phyloP scores from a whole-genome alignment of 2,113 vertebrate genomes.

The Desmodus rotundus region DNA sequence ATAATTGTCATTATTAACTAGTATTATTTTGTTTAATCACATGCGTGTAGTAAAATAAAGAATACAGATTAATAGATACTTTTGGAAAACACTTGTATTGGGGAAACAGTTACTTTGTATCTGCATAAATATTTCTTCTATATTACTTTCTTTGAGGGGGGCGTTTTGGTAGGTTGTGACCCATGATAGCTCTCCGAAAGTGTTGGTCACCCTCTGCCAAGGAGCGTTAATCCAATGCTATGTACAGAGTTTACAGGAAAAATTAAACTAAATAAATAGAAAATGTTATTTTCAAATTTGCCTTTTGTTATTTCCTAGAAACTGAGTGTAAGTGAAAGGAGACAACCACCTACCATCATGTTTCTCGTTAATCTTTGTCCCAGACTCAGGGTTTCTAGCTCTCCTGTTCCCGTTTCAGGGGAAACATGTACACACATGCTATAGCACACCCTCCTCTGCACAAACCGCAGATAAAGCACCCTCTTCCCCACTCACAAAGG shows the following conservation, averaged over 20 bases:
- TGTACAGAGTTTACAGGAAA: not conserved
- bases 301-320: not conserved
- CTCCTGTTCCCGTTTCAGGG: not conserved
- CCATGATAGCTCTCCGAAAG: not conserved
- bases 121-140: too few species aligned
- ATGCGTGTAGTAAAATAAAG: too few species aligned
- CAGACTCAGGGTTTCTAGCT: not conserved
- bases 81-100: too few species aligned
- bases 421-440: not conserved
- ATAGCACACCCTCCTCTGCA: not conserved
- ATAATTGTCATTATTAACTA: too few species aligned
- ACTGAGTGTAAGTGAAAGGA: not conserved
- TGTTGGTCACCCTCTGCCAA: not conserved
- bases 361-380: not conserved
- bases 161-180: not conserved
- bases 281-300: conserved; percentile 10
- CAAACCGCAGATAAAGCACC: not conserved
- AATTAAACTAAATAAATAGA: not conserved
- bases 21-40: too few species aligned
- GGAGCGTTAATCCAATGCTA: not conserved
- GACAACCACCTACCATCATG: not conserved
- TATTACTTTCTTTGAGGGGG: too few species aligned
- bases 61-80: too few species aligned
- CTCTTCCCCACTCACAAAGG: not conserved
- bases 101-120: too few species aligned